Conservation (phyloP, 2,113 vertebrate species). For the Bos javanicus region DNA sequence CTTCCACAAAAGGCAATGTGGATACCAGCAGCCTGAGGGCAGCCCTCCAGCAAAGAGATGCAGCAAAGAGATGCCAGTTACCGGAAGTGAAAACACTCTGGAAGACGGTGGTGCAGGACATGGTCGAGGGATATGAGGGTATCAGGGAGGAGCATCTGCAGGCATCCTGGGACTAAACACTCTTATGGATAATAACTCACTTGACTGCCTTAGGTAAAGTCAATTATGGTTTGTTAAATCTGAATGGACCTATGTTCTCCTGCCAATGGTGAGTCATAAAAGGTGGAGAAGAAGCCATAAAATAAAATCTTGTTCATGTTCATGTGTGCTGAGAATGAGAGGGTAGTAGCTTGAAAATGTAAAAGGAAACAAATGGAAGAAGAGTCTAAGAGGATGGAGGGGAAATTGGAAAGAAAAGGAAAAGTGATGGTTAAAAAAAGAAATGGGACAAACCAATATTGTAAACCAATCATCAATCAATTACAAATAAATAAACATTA, state of each 20-base stretch:
- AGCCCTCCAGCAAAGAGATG: neutral
- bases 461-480: neutral
- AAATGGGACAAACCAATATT: neutral
- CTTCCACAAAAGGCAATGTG: neutral
- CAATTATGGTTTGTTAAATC: neutral
- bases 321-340: neutral
- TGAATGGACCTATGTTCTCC: neutral
- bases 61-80: neutral
- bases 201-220: neutral
- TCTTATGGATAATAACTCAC: neutral
- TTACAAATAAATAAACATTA: neutral
- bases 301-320: neutral
- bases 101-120: neutral
- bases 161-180: neutral
- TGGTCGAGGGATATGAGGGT: neutral
- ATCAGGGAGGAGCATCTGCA: neutral
- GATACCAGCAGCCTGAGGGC: too few relatives aligned
- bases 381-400: neutral
- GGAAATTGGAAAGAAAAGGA: neutral
- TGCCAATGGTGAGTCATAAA: neutral
- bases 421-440: too few relatives aligned
- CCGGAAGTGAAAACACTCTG: neutral
- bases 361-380: neutral
- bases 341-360: neutral
- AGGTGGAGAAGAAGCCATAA: neutral